Base-by-base conservation (phyloP, 1,140 invertebrate genomes). In the Mizuhopecten yessoensis region DNA sequence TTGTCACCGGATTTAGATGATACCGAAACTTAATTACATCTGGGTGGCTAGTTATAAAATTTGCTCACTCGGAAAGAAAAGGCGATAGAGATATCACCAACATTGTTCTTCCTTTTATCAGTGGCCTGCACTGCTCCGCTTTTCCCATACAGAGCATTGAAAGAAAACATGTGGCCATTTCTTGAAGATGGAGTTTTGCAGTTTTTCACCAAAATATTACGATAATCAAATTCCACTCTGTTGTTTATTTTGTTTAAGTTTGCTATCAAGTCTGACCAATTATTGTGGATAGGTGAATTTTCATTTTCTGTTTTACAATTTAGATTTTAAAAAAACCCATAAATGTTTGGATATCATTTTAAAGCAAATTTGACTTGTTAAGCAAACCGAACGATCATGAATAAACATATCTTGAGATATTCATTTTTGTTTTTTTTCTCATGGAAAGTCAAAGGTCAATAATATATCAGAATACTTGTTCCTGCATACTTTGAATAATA, bases 71-170 rank as follows among this genome's bases (percentile, higher is more conserved):
- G 23, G n/a, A 75, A 23, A 75, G 17, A 29, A 75, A n/a, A 75
- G 5, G 57, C n/a, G 57, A 75, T 75, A 75, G 57, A 75, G 57
- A 29, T 75, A 75, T 75, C 23, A 75, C 3, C 29, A 29, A 11
- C n/a, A 75, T 75, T 75, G 57, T 75, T 75, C 57, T 75, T 75
- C 23, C 23, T 75, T 29, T 75, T 75, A 75, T 75, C 57, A 29
- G 23, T 75, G n/a, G 42, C 17, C 5, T 29, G n/a, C 57, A 5
- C 57, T 75, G 23, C 57, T 23, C 45, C 20, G 45, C 45, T 49
- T 23, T 49, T 10, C 45, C 42, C 29, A n/a, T 23, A n/a, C 29
- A 17, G 3, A 75, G 23, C n/a, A 17, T n/a, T 75, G 57, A 75
- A 5, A 75, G 11, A 75, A 75, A 23, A 75, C 57, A 75, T 5